A percentile compares a stretch with the other conserved stretches of the same genome.
Conservation (phyloP, 2,888 invertebrate species). For the Panorpa germanica region DNA sequence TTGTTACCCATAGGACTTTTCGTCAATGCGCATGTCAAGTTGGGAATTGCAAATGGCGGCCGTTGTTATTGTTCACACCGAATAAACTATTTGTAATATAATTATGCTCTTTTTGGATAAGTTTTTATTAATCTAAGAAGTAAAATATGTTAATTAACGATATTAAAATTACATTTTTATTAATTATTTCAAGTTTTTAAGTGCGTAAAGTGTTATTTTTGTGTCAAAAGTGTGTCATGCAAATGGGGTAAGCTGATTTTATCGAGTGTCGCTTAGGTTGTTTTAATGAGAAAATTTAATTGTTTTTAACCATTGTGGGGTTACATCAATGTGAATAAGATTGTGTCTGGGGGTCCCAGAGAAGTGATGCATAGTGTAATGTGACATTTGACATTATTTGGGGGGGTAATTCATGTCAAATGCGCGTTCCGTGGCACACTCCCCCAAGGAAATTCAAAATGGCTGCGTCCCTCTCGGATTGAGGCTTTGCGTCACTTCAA, state of each 20-base stretch:
- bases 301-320: slow-evolving; percentile 7
- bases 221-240: slow-evolving; percentile 53
- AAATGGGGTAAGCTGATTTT: slow-evolving; percentile 50
- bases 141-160: slow-evolving; percentile 31
- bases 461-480: slow-evolving; percentile 37
- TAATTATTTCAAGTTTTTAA: slow-evolving; percentile 31
- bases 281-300: slow-evolving; percentile 22
- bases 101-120: slow-evolving; percentile 44
- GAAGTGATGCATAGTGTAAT: slow-evolving; percentile 12
- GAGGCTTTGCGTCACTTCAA: slow-evolving; percentile 35
- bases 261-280: slow-evolving; percentile 36
- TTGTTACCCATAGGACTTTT: too few relatives aligned
- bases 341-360: slow-evolving; percentile 7
- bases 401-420: slow-evolving; percentile 5
- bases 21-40: slow-evolving; percentile 53
- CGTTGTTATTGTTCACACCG: slow-evolving; percentile 98
- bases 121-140: slow-evolving; percentile 35
- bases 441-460: slow-evolving; percentile 28
- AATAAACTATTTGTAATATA: slow-evolving; percentile 51
- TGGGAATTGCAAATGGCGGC: slow-evolving; percentile 96
- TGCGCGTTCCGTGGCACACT: slow-evolving; percentile 13
- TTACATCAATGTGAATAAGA: slow-evolving; percentile 3
- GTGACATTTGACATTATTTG: slow-evolving; percentile 8
- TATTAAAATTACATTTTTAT: slow-evolving; percentile 29
- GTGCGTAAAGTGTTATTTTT: slow-evolving; percentile 26